phyloP scores from a whole-genome alignment of 1,140 invertebrate genomes.

The Ladona fulva region DNA sequence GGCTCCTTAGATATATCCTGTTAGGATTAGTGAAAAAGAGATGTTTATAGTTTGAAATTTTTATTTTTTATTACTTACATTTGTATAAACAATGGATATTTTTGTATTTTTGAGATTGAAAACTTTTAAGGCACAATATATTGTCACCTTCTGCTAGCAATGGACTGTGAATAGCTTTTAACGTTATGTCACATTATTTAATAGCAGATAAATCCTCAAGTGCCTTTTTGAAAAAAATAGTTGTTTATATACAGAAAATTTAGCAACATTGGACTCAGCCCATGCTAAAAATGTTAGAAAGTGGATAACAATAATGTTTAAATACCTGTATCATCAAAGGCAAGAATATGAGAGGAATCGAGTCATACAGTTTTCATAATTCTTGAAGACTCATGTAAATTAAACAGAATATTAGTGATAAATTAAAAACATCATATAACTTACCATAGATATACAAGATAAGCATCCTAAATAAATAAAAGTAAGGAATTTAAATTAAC shows the following conservation, averaged over 20 bases:
- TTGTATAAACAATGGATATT: not conserved
- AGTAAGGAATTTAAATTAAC: not conserved
- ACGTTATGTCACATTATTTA: not conserved
- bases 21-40: too few species aligned
- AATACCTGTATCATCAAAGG: not conserved
- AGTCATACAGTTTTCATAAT: not conserved
- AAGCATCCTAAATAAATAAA: not conserved
- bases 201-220: not conserved
- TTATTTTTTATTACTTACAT: not conserved
- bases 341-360: not conserved
- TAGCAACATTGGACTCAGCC: not conserved
- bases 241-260: not conserved
- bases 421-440: conserved; percentile 1
- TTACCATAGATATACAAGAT: not conserved
- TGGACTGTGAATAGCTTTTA: not conserved
- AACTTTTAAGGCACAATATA: not conserved
- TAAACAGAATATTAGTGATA: not conserved
- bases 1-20: too few species aligned
- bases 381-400: not conserved
- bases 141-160: not conserved
- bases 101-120: not conserved
- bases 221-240: not conserved
- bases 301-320: not conserved
- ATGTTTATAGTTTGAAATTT: not conserved
- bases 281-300: not conserved